Percentiles rank a stretch among this genome's conserved stretches.
Evolutionary conservation across 2,888 invertebrate genomes (phyloP).

Genomic region (Neria commutata): DNA sequence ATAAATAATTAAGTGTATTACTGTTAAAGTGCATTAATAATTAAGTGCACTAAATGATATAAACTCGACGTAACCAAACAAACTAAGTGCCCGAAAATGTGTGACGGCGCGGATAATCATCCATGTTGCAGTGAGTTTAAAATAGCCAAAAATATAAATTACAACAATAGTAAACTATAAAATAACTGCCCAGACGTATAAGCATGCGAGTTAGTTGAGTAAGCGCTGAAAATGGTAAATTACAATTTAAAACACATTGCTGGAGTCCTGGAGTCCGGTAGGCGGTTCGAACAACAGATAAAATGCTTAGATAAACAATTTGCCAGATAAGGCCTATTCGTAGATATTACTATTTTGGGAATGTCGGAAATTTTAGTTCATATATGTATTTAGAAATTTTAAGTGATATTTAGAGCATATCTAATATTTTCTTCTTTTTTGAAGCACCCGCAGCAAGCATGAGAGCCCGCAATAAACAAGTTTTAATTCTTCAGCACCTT

Average conservation of each 20-base stretch:
- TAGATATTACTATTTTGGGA: no score
- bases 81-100: conserved; percentile 24
- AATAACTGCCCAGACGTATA: neutral
- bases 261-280: neutral
- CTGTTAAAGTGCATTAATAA: no score
- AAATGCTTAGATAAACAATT: neutral
- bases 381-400: no score
- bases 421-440: no score
- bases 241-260: neutral
- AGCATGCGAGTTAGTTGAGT: neutral
- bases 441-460: no score
- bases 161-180: neutral
- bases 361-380: no score
- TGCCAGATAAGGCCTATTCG: neutral
- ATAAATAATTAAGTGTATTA: conserved; percentile 2
- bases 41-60: no score
- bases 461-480: no score
- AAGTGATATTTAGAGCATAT: no score
- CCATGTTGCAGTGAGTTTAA: conserved; percentile 36
- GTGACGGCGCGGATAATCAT: conserved; percentile 23
- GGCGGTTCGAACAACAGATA: neutral
- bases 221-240: neutral
- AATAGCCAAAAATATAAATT: no score
- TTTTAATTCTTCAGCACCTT: no score
- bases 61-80: no score